Evolutionary conservation across 2,113 vertebrate genomes (phyloP), one percentile per base, ranked within the genome.

Genomic region (Gallinago paraguaiae): DNA sequence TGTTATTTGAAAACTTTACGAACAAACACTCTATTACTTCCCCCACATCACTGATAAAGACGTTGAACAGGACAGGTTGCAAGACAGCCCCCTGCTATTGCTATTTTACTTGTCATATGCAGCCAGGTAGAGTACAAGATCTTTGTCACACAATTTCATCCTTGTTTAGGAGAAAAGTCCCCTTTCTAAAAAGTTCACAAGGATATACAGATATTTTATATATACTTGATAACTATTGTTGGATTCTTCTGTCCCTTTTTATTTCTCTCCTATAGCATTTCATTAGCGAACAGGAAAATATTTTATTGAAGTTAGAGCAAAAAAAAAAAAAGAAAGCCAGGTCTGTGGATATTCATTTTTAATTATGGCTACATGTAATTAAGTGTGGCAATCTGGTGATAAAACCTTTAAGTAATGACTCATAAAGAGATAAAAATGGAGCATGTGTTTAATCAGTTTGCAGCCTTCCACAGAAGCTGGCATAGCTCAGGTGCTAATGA

Each of bases 371-470:
- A 91, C 94, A 96, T 48, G 37, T 97, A 98, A 98, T 98, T 98
- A 98, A 98, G 87, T 97, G 86, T 97, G 93, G 96, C 97, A 98
- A 97, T 97, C 97, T 98, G 97, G 95, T 97, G 97, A 97, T 98
- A 98, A 98, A 98, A 97, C 95, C 95, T 97, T 97, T 98, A 98
- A 98, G 96, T 97, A 98, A 98, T 98, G 97, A 98, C 86, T 98
- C 98, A 98, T 97, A 98, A 97, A 97, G 96, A 97, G 96, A 97
- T 94, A 98, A 98, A 98, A 98, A 97, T 96, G 94, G 94, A 97
- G 93, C 97, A 96, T 98, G 97, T 97, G 97, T 97, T 98, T 98
- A 97, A 98, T 98, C 97, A 98, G 96, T 97, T 97, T 97, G 86
- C 90, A 97, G 96, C 96, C 93, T 97, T 97, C 91, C 79, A 93